Percentiles rank a stretch among this genome's conserved stretches.
Conservation (phyloP, 2,888 invertebrate genomes). For the Meiosimyza decipiens region DNA sequence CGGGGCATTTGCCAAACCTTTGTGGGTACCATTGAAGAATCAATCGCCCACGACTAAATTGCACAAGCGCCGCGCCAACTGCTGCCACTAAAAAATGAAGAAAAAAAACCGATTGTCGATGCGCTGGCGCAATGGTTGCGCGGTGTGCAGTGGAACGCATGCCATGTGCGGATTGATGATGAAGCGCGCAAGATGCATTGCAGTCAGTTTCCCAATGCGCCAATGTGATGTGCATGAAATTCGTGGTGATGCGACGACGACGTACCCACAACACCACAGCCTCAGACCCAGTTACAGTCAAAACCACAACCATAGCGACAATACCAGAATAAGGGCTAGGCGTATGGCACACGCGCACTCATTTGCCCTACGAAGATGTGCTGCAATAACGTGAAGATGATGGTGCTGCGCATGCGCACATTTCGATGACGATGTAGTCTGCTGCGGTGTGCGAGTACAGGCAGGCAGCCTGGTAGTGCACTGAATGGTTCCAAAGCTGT, state of each 20-base stretch:
- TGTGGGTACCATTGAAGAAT: conserved; percentile 51
- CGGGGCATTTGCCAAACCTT: conserved; percentile 66
- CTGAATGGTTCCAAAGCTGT: conserved; percentile 37
- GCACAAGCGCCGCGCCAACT: conserved; percentile 45
- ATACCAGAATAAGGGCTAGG: conserved; percentile 41
- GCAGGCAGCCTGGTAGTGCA: conserved; percentile 12
- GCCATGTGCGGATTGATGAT: conserved; percentile 21
- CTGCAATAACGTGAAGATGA: conserved; percentile 4
- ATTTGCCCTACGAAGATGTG: conserved; percentile 28
- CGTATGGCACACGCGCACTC: conserved; percentile 38
- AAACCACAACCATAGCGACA: conserved; percentile 8
- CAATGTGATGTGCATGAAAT: conserved; percentile 35
- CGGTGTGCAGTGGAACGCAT: conserved; percentile 11
- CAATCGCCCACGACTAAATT: conserved; percentile 62
- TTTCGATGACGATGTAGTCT: not conserved
- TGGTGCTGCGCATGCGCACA: conserved; percentile 21
- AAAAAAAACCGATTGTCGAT: conserved; percentile 14
- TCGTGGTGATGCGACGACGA: conserved; percentile 32
- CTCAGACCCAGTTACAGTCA: not conserved
- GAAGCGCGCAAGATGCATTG: conserved; percentile 23
- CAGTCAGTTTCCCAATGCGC: conserved; percentile 15
- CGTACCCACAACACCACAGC: conserved; percentile 24
- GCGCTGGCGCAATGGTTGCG: conserved; percentile 7
- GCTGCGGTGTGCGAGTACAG: not conserved
- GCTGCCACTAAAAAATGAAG: conserved; percentile 22